Base-by-base conservation (phyloP, 2,888 invertebrate genomes). In the Caenorhabditis zanzibari region DNA sequence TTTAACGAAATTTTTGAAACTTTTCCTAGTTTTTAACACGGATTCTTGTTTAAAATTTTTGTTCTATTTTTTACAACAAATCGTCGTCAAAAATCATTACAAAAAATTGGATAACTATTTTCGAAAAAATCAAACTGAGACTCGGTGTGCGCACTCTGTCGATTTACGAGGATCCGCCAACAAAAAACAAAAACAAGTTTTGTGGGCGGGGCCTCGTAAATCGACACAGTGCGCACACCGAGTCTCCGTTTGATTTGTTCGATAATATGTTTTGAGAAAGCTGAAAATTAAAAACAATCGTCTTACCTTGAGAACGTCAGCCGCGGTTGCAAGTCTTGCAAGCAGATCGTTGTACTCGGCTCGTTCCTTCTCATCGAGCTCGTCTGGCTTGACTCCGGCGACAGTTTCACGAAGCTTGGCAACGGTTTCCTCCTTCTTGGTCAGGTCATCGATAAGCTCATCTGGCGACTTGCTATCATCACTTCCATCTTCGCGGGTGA, bases 321-420 rank as follows among this genome's bases (percentile, higher is more conserved):
- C 77, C 22, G 86, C 81, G 63, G 79, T 86, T 22, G 79, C 77
- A 49, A 88, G 83, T 52, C 85, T 86, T 26, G 72, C 80, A 64
- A 88, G 81, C 44, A 86, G 64, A 61, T 85, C 85, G 59, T 82
- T 81, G 82, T 82, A 81, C 59, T 85, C 84, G 52, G 75, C 68
- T 54, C 75, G 72, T 54, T 87, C 81, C 32, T 86, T 79, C 49
- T 84, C 83, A 69, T 87, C 86, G 35, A 86, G 82, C 26, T 75
- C 82, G 41, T 77, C 74, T 24, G 74, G 73, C 54, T 84, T 81
- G 14, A 81, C 64, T 41, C 72, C 72, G 56, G 75, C 56, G 49
- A 87, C 73, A 26, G 77, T 72, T 32, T 82, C 80, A 26, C 74
- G 75, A 59, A 86, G 82, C 58, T 80, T 82, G 38, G 61, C 82